These are phyloP conservation scores for Planiliza haematocheilus DNA, from an alignment of 2,113 vertebrate species.

Conservation along the genomic window DNA sequence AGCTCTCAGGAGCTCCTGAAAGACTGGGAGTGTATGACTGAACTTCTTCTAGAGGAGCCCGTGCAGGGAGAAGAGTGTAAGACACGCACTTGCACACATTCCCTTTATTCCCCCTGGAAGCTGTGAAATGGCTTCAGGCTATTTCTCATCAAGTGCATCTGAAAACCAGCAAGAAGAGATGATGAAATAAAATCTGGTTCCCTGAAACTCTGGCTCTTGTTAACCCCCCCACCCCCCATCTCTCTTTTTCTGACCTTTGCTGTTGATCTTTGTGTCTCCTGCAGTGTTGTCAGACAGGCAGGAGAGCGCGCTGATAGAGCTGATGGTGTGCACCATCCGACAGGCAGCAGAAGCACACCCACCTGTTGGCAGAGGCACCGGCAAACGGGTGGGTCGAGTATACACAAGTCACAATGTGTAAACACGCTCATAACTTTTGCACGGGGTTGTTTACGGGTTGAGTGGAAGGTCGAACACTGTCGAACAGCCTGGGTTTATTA, in stretches of 20 bases:
- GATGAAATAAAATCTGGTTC: slow-evolving; percentile 30
- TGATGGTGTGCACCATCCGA: slow-evolving; percentile 96
- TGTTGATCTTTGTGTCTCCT: slow-evolving; percentile 18
- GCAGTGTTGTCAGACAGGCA: slow-evolving; percentile 96
- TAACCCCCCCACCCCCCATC: background rate
- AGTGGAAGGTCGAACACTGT: background rate
- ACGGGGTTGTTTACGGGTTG: background rate
- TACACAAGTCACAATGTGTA: background rate
- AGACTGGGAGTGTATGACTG: slow-evolving; percentile 99
- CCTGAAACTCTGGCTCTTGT: slow-evolving; percentile 25
- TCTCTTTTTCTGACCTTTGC: slow-evolving; percentile 15
- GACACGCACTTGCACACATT: background rate
- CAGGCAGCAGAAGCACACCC: slow-evolving; percentile 98
- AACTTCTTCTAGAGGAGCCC: slow-evolving; percentile 96
- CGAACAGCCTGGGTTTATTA: too few species aligned
- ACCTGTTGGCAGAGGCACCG: slow-evolving; percentile 97
- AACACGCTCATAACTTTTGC: background rate
- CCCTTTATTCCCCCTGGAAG: background rate
- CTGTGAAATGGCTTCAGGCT: background rate
- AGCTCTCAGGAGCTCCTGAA: slow-evolving; percentile 99
- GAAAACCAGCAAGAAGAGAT: slow-evolving; percentile 9
- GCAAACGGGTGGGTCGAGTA: slow-evolving; percentile 89
- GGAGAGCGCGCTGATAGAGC: slow-evolving; percentile 96
- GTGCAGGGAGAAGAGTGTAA: slow-evolving; percentile 98
- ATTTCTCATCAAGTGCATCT: background rate